phyloP scores from a whole-genome alignment of 92 coral and sea anemone species.

The Phenganax stokvisi region DNA sequence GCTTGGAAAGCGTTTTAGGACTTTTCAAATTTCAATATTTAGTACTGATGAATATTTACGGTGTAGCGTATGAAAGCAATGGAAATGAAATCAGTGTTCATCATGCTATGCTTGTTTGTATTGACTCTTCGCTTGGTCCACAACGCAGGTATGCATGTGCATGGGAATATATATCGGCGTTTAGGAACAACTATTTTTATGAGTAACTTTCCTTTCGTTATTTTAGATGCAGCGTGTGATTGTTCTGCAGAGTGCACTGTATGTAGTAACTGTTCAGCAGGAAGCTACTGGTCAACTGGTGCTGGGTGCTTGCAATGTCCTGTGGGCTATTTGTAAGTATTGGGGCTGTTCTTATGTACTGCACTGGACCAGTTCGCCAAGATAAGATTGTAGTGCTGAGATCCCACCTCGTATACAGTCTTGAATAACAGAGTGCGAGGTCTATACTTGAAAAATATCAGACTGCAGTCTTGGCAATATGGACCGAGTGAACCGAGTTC shows the following conservation, averaged over 20 bases:
- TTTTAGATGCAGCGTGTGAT: constrained; percentile 57
- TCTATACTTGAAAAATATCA: too few relatives aligned
- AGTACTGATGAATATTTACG: background rate
- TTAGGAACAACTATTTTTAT: background rate
- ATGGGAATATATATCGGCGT: background rate
- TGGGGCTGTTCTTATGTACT: background rate
- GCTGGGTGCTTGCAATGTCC: constrained; percentile 80
- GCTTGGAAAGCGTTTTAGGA: background rate
- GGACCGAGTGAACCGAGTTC: too few relatives aligned
- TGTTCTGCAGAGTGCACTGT: constrained; percentile 86
- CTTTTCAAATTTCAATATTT: background rate
- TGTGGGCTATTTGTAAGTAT: constrained; percentile 84
- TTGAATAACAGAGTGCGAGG: too few relatives aligned
- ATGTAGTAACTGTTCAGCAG: constrained; percentile 82
- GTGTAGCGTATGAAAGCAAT: constrained; percentile 7
- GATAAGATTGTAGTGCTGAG: too few relatives aligned
- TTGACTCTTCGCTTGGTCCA: constrained; percentile 20
- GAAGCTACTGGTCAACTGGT: constrained; percentile 75
- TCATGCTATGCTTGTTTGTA: constrained; percentile 25
- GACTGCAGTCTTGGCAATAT: too few relatives aligned
- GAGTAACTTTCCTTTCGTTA: background rate
- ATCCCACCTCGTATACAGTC: too few relatives aligned
- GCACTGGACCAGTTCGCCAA: too few relatives aligned
- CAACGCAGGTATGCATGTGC: constrained; percentile 37
- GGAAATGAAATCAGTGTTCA: constrained; percentile 12